Percentiles rank a stretch among this genome's conserved stretches.
These are phyloP conservation scores for Mycalesis mineus DNA, from an alignment of 2,888 invertebrate genomes.

Conservation along the genomic window DNA sequence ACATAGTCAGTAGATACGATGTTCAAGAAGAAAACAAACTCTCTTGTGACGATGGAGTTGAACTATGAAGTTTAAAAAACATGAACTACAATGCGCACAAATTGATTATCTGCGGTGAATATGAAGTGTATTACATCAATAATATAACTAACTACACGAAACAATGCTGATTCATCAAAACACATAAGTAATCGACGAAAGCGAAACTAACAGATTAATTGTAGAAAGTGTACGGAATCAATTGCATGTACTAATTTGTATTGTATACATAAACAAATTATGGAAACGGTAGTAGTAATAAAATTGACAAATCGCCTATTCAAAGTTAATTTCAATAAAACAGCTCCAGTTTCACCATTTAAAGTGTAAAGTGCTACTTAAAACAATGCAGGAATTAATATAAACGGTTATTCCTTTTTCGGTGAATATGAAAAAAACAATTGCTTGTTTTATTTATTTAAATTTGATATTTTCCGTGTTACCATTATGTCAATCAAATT, in stretches of 20 bases:
- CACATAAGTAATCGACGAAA: slow-evolving; percentile 57
- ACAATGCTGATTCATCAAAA: slow-evolving; percentile 38
- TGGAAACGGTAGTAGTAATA: slow-evolving; percentile 19
- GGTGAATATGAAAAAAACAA: background rate
- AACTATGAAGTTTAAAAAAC: too few species aligned
- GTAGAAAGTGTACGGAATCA: slow-evolving; percentile 67
- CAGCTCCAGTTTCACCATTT: background rate
- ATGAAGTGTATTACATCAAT: background rate
- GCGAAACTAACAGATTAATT: slow-evolving; percentile 64
- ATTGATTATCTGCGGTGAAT: background rate
- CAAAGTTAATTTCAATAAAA: background rate
- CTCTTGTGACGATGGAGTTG: too few species aligned
- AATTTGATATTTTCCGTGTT: background rate
- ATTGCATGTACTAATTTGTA: slow-evolving; percentile 42
- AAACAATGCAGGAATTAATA: background rate
- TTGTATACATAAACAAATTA: slow-evolving; percentile 19
- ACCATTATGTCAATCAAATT: slow-evolving; percentile 17
- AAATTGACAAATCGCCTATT: slow-evolving; percentile 1
- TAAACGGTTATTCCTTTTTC: background rate
- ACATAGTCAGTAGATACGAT: too few species aligned
- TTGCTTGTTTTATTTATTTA: background rate
- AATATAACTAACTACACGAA: background rate
- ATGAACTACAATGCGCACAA: background rate
- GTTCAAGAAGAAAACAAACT: too few species aligned
- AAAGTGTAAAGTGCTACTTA: background rate